Base-by-base conservation (phyloP, 64 coral and sea anemone species). In the Pocillopora verrucosa region DNA sequence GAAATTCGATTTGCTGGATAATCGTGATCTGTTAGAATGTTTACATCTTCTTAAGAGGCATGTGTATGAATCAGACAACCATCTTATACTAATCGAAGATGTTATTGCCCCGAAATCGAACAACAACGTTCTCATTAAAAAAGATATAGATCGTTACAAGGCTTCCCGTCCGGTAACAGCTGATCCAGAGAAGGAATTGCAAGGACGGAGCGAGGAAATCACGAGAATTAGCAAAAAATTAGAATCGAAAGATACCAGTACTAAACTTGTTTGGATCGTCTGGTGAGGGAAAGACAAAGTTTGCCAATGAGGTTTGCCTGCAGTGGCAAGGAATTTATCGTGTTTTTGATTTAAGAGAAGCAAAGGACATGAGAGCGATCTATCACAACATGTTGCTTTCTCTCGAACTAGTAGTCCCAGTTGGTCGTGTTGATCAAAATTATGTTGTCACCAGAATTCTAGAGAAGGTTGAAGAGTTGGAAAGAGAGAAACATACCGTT, bases 231-330 rank as follows among this genome's bases (percentile, higher is more conserved):
- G 17, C 35, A 16, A 45, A 83, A 83, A 3, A 11, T 63, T 83
- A 22, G 34, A 69, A 83, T 4, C 22, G 20, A 12, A 57, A 60
- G 16, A 67, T 16, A 3, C 57, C n/a, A 13, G 24, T 80, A 14
- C 16, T 83, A 4, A 83, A 83, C 36, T 83, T 83, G 62, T 62
- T 67, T 20, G 80, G 80, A 36, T 51, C 62, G 4, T 60, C 61
- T 37, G 80, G 80, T 51, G 62, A 68, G 6, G 80, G 80, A 64
- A 83, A 83, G 20, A 68, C 80, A 83, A 69, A 61, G 1, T 36
- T 83, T 68, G 75, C n/a, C n/a, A n/a, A n/a, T n/a, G n/a, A n/a
- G n/a, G n/a, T n/a, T n/a, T n/a, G n/a, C n/a, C n/a, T n/a, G n/a
- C n/a, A n/a, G n/a, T n/a, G n/a, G n/a, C n/a, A n/a, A n/a, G n/a